Percentiles rank a stretch among this genome's conserved stretches.
Evolutionary conservation across 2,888 invertebrate species (phyloP).

Genomic region (Celastrina argiolus): DNA sequence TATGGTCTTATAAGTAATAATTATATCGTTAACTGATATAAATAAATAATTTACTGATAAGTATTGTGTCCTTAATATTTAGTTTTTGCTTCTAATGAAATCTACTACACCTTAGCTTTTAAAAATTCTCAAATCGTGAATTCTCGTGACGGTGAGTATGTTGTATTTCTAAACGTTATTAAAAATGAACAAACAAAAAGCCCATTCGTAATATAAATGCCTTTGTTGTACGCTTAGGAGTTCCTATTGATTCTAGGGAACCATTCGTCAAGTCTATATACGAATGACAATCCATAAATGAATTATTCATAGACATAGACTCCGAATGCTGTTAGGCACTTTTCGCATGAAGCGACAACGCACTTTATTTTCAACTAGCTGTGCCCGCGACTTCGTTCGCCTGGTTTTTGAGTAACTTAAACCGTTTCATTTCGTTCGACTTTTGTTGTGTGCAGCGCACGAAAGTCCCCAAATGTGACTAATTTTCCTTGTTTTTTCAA

Average conservation of each 20-base stretch:
- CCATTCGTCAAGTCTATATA: constrained; percentile 27
- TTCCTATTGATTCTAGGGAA: constrained; percentile 25
- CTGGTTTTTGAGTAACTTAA: not conserved
- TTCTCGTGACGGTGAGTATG: too few species aligned
- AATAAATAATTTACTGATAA: too few species aligned
- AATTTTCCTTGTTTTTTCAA: too few species aligned
- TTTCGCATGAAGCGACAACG: not conserved
- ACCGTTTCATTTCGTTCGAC: too few species aligned
- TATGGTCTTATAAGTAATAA: too few species aligned
- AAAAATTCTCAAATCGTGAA: not conserved
- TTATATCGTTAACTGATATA: too few species aligned
- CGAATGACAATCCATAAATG: constrained; percentile 29
- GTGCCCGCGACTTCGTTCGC: too few species aligned
- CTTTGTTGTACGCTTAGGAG: constrained; percentile 24
- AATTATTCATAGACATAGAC: constrained; percentile 27
- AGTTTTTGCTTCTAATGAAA: too few species aligned
- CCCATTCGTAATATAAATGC: constrained; percentile 9
- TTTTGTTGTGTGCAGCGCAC: too few species aligned
- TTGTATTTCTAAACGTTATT: not conserved
- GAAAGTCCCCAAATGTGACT: too few species aligned
- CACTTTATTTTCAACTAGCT: constrained; percentile 1
- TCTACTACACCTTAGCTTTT: too few species aligned
- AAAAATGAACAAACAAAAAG: not conserved
- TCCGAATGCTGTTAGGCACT: constrained; percentile 4
- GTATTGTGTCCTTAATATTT: too few species aligned